Base-by-base conservation (phyloP, 2,113 vertebrate genomes). In the Coracopsis vasa region DNA sequence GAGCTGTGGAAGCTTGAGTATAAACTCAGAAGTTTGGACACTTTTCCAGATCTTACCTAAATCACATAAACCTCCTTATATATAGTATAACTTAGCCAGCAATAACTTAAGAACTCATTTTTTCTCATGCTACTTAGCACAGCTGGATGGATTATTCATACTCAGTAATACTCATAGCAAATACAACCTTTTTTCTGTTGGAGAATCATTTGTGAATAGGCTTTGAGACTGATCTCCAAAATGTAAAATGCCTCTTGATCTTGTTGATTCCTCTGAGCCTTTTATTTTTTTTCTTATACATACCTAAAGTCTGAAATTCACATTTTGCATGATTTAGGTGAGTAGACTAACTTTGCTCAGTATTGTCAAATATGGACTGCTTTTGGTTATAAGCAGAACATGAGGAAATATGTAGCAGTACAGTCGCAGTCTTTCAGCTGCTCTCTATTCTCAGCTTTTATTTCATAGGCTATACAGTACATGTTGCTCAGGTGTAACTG, bases 31-130 rank as follows among this genome's bases (percentile, higher is more conserved):
- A 92, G 73, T 91, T 58, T 94, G 73, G 86, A 53, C 69, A 39
- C 28, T 91, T 89, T 91, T 91, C 72, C 88, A 96, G 53, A 75
- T 96, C 77, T 89, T 91, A 89, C 90, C 73, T 91, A 95, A 88
- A 92, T 79, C 48, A 35, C 35, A 79, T 89, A 91, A 91, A 72
- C 25, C 51, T 94, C 47, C 37, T 86, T 91, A 66, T 58, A 78
- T 74, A 33, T 24, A 60, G 33, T 60, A 70, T 27, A 83, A 44
- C 47, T 86, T 80, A 81, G 77, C 77, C 88, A 95, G 88, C 91
- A 95, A 94, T 87, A 96, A 83, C 72, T 86, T 91, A 85, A 86
- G 70, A 82, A 83, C 50, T 67, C 42, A 1, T 70, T 95, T 85
- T 95, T 87, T 72, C 48, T 91, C n/a, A 45, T 88, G 78, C 71